Percentiles rank a stretch among this genome's conserved stretches.
These are phyloP conservation scores for Aegithalos caudatus DNA, from an alignment of 2,113 vertebrate species.

Conservation along the genomic window DNA sequence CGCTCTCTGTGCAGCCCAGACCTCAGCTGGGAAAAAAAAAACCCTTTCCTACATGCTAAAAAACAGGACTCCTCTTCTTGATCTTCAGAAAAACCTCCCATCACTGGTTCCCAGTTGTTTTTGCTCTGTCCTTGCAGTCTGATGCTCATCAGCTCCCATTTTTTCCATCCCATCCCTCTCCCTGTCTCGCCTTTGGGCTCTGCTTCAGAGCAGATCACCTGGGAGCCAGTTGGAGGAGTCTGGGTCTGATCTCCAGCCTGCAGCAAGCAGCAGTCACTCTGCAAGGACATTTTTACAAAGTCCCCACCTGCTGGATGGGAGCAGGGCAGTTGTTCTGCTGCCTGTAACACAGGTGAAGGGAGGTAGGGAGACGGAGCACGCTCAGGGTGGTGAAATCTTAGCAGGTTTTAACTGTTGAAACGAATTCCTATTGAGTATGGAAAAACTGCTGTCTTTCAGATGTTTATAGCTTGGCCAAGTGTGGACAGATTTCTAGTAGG, in stretches of 20 bases:
- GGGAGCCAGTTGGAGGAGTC: not conserved
- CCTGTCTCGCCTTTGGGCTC: not conserved
- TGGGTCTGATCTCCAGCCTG: not conserved
- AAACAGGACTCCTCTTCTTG: not conserved
- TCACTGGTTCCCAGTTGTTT: not conserved
- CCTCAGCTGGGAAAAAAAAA: not conserved
- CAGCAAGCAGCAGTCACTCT: not conserved
- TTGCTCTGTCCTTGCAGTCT: not conserved
- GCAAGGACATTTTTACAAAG: not conserved
- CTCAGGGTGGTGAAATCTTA: constrained; percentile 1
- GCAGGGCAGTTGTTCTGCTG: not conserved
- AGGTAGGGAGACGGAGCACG: not conserved
- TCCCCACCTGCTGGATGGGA: not conserved
- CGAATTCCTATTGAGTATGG: constrained; percentile 6
- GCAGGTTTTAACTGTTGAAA: constrained; percentile 29
- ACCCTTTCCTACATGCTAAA: not conserved
- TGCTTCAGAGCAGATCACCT: not conserved
- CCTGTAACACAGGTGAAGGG: not conserved
- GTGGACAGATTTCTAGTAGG: constrained; percentile 38
- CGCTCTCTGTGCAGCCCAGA: not conserved
- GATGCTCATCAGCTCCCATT: not conserved
- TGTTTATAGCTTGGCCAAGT: constrained; percentile 32
- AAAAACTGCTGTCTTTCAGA: constrained; percentile 37
- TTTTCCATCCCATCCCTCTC: not conserved
- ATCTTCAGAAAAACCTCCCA: not conserved